Evolutionary conservation across 2,113 vertebrate genomes (phyloP).

Genomic region (Sturnus vulgaris): DNA sequence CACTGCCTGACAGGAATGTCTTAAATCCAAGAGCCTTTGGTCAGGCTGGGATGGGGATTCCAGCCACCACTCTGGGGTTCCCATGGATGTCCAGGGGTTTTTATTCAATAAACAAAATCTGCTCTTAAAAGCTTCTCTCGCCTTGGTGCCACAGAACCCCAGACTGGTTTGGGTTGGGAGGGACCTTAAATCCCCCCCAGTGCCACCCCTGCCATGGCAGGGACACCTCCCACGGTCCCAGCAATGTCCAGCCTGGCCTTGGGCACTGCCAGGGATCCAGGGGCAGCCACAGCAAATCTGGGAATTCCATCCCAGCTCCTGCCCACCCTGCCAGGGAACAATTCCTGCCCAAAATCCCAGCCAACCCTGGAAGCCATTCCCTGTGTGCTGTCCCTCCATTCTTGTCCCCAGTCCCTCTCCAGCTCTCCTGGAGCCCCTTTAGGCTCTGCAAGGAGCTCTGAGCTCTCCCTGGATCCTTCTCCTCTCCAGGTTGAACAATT

Average conservation of each 20-base stretch:
- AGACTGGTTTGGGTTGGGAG: not conserved
- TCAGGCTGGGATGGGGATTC: not conserved
- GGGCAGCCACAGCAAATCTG: not conserved
- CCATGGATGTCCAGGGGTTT: not conserved
- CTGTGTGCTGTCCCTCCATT: not conserved
- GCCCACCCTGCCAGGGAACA: rapidly evolving
- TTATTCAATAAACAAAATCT: rapidly evolving
- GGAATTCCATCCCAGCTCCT: not conserved
- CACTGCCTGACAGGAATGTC: not conserved
- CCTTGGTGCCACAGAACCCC: too few species aligned
- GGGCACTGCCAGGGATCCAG: not conserved
- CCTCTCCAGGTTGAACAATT: rapidly evolving
- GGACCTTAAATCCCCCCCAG: not conserved
- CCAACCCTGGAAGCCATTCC: not conserved
- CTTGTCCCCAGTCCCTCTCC: not conserved
- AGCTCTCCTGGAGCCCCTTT: not conserved
- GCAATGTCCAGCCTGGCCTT: not conserved
- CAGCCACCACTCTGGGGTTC: not conserved
- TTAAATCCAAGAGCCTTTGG: not conserved
- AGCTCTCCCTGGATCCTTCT: not conserved
- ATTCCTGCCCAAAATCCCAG: not conserved
- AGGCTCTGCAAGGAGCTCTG: rapidly evolving
- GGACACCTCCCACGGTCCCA: not conserved
- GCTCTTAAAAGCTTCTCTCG: not conserved
- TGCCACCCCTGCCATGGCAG: not conserved